Conservation (phyloP, 2,113 vertebrate species). For the Mesocricetus auratus region DNA sequence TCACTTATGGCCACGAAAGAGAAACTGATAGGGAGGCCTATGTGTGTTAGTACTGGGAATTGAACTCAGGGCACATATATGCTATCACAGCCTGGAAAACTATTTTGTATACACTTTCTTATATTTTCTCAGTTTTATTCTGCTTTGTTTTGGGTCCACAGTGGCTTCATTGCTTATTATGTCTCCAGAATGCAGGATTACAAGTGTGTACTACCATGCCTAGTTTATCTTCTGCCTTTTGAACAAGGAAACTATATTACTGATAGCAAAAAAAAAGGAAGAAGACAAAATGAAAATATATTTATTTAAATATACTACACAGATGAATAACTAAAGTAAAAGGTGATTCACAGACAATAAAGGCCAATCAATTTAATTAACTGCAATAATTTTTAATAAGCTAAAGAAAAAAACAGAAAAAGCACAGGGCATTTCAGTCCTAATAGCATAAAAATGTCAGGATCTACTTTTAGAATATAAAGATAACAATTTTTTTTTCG, state of each 20-base stretch:
- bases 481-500: background rate
- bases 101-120: background rate
- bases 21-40: background rate
- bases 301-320: background rate
- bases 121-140: background rate
- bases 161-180: background rate
- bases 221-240: conserved; percentile 42
- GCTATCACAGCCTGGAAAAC: background rate
- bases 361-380: background rate
- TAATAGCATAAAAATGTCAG: background rate
- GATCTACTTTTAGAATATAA: conserved; percentile 21
- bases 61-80: background rate
- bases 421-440: background rate
- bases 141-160: background rate
- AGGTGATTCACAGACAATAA: background rate
- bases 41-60: background rate
- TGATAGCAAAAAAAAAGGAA: conserved; percentile 30
- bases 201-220: background rate
- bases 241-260: background rate
- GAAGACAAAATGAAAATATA: conserved; percentile 30
- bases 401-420: conserved; percentile 37
- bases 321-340: conserved; percentile 48
- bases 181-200: background rate
- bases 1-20: background rate
- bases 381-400: background rate